Percentiles rank a stretch among this genome's conserved stretches.
Conservation (phyloP, 2,888 invertebrate species). For the Bombylius major region DNA sequence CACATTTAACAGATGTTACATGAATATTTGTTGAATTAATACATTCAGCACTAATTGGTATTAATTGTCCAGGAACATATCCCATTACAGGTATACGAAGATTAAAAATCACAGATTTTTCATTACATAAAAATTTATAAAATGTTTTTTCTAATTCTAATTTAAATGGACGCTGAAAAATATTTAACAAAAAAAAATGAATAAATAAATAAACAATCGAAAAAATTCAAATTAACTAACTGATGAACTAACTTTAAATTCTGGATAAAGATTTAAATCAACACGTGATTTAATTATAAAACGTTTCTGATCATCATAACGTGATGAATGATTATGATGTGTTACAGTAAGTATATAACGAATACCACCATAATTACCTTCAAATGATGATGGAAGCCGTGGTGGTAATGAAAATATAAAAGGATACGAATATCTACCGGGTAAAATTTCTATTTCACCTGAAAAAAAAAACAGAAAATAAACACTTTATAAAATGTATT, state of each 20-base stretch:
- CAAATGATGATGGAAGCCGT: constrained; percentile 41
- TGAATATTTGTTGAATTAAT: not conserved
- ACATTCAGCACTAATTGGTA: not conserved
- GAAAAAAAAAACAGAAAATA: not conserved
- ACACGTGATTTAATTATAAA: not conserved
- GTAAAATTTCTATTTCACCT: constrained; percentile 17
- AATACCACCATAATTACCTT: constrained; percentile 39
- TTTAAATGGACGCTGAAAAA: not conserved
- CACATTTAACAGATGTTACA: not conserved
- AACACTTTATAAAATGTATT: not conserved
- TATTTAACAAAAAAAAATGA: not conserved
- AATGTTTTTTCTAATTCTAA: not conserved
- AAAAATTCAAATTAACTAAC: no score
- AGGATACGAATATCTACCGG: constrained; percentile 41
- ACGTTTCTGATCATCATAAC: not conserved
- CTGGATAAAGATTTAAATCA: not conserved
- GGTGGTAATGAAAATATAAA: constrained; percentile 48
- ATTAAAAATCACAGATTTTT: not conserved
- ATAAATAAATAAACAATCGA: no score
- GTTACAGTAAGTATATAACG: constrained; percentile 38
- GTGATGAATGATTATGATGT: not conserved
- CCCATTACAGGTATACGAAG: not conserved
- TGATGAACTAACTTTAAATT: not conserved
- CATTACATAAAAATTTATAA: not conserved
- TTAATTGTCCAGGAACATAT: not conserved